Conservation (phyloP, 1,140 invertebrate species). For the Doryteuthis pealeii region DNA sequence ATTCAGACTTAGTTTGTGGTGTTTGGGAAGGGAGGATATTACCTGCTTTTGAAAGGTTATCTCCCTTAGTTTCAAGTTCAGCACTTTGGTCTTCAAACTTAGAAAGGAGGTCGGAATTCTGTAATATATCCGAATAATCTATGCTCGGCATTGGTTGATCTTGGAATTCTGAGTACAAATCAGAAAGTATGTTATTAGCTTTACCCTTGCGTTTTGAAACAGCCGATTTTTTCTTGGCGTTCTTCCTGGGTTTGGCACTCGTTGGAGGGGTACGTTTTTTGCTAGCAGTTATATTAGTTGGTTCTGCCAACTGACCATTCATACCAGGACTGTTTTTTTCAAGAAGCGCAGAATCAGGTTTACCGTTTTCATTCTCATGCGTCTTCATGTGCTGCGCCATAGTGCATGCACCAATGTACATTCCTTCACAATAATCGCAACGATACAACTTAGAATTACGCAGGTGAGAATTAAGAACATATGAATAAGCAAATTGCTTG, state of each 20-base stretch:
- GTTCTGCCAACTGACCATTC: too few relatives aligned
- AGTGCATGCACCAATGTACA: constrained; percentile 10
- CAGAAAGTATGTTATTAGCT: too few relatives aligned
- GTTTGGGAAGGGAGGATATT: too few relatives aligned
- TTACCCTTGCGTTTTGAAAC: too few relatives aligned
- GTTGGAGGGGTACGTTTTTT: too few relatives aligned
- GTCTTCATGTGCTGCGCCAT: constrained; percentile 76
- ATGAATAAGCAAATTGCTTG: constrained; percentile 19
- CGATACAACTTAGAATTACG: constrained; percentile 17
- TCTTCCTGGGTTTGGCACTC: too few relatives aligned
- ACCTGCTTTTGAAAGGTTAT: not conserved
- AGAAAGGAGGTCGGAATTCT: not conserved
- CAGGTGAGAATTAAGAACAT: constrained; percentile 44
- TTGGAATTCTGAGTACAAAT: too few relatives aligned
- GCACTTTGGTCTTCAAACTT: not conserved
- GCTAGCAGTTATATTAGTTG: too few relatives aligned
- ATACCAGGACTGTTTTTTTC: too few relatives aligned
- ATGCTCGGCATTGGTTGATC: not conserved
- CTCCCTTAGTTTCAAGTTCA: not conserved
- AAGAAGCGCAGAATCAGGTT: too few relatives aligned
- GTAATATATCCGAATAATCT: not conserved
- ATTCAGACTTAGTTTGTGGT: too few relatives aligned
- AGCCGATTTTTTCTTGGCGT: too few relatives aligned
- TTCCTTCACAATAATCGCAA: not conserved
- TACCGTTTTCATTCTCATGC: constrained; percentile 54